A percentile compares a stretch with the other conserved stretches of the same genome.
phyloP scores from a whole-genome alignment of 30 jellyfish, hydroid and myxozoan genomes.

The Aurelia coerulea region DNA sequence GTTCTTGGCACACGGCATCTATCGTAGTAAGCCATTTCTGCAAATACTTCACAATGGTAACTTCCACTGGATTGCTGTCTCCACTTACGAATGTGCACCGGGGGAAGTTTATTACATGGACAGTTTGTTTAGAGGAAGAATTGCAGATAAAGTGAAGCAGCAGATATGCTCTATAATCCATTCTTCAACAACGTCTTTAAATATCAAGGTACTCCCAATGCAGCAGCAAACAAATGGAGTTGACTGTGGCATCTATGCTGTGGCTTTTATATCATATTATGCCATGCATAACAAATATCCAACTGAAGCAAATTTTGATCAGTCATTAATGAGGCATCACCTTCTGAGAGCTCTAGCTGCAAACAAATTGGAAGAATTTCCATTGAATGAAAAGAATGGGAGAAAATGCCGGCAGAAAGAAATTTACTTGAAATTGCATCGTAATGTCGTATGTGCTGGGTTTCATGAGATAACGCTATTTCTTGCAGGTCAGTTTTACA shows the following conservation, averaged over 20 bases:
- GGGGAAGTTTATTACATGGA: too few relatives aligned
- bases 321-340: slow-evolving; percentile 15
- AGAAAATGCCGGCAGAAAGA: slow-evolving; percentile 1
- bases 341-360: background rate
- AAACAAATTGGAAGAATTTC: slow-evolving; percentile 8
- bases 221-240: slow-evolving; percentile 25
- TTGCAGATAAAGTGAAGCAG: too few relatives aligned
- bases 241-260: slow-evolving; percentile 41
- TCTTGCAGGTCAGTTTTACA: too few relatives aligned
- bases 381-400: background rate
- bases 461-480: too few relatives aligned
- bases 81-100: too few relatives aligned
- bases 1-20: too few relatives aligned
- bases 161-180: too few relatives aligned
- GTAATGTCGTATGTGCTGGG: background rate
- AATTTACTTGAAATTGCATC: background rate
- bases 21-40: too few relatives aligned
- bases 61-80: too few relatives aligned
- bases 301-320: slow-evolving; percentile 17
- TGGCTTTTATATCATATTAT: slow-evolving; percentile 16
- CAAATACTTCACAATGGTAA: too few relatives aligned
- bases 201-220: slow-evolving; percentile 39
- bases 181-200: too few relatives aligned
- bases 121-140: too few relatives aligned
- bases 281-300: background rate